Evolutionary conservation across 1,140 invertebrate genomes (phyloP), one percentile per base, ranked within the genome.

Genomic region (Dinothrombium tinctorium): DNA sequence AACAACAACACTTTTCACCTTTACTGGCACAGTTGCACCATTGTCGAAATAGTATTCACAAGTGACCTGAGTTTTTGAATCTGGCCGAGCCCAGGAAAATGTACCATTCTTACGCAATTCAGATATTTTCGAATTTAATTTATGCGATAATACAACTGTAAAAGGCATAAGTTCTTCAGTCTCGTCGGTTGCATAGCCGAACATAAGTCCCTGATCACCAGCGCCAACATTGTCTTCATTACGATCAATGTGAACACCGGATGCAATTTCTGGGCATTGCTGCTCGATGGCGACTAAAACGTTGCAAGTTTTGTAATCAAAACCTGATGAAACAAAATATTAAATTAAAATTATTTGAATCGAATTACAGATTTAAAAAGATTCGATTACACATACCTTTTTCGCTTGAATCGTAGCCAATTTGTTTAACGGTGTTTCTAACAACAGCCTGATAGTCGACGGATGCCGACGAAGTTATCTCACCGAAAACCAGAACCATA

Each of bases 271-370:
- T 46, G 82, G 79, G 51, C 79, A 87, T 67, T 99, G 94, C 63
- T 98, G 74, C 65, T 96, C 89, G 57, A 99, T 66, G 46, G 89
- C 87, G 60, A 96, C 74, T 61, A 98, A 71, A 54, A 99, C 79
- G 69, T 96, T 98, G 65, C 90, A 82, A 50, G 90, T 98, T 62
- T 79, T 81, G 72, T 82, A 90, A 72, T 98, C 92, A 70, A 98
- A 98, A 64, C 92, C 33, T 35, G 8, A 19, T 20, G 12, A 11
- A 19, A 19, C n/a, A n/a, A n/a, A n/a, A n/a, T n/a, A n/a, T n/a
- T n/a, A n/a, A n/a, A n/a, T n/a, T n/a, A n/a, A n/a, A n/a, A n/a
- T n/a, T n/a, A n/a, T n/a, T n/a, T n/a, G 17, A 32, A 0, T 32
- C n/a, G n/a, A n/a, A n/a, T n/a, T n/a, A n/a, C n/a, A n/a, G n/a